Base-by-base conservation (phyloP, 2,797 vertebrate genomes). In the Sus cebifrons region DNA sequence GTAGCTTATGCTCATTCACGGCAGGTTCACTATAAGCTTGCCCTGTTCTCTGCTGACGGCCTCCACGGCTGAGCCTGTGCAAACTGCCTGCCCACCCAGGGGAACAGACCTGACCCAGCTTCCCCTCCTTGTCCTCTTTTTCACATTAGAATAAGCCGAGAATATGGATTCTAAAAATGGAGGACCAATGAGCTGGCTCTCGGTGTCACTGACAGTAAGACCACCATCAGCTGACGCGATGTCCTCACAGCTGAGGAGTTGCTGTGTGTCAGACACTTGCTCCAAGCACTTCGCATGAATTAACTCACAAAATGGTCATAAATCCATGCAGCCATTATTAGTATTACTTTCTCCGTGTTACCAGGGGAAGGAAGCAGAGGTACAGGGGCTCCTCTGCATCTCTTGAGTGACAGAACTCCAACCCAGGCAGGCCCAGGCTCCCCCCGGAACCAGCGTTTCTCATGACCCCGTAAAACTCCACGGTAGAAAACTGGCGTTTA, bases 31-130 rank as follows among this genome's bases (percentile, higher is more conserved):
- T 71, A 13, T 32, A 12, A 49, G 4, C 2, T 23, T 23, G 11
- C 10, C 1, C 0, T 0, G 0, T 21, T 23, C 70, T 6, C 1
- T 27, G 52, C 83, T 16, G 11, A 90, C 58, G 8, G 5, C 3
- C 12, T 83, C 23, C 68, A 2, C 1, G 6, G 36, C n/a, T 5
- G 60, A 85, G 73, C 23, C 6, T 4, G 27, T 2, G 4, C 56
- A 87, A 73, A 64, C 87, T 9, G 6, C 65, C 32, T 40, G 27
- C n/a, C 27, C 4, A 18, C 62, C 89, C 68, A 36, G 44, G 68
- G 10, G 6, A 36, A 29, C 62, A 83, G 75, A 64, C 62, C 52
- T 20, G 29, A 52, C 64, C 27, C 9, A n/a, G 70, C 52, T 32
- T n/a, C 40, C 71, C n/a, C 52, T 40, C 20, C 36, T 49, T 49